phyloP scores from a whole-genome alignment of 2,888 invertebrate species.

The Hydriomena furcata region DNA sequence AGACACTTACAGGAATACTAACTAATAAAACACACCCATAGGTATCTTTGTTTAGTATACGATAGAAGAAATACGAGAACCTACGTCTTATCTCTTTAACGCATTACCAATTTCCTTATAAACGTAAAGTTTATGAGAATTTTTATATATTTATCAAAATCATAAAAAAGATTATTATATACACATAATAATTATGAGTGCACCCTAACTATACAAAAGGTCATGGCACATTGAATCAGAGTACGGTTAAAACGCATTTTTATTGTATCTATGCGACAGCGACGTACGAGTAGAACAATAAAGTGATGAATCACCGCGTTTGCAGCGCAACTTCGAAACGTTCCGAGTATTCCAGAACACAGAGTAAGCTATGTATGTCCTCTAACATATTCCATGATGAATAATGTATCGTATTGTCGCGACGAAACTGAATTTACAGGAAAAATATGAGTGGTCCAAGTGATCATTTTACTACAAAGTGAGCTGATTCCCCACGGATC shows the following conservation, averaged over 20 bases:
- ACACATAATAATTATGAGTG: not conserved
- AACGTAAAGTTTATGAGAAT: too few relatives aligned
- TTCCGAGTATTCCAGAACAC: slow-evolving; percentile 49
- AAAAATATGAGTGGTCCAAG: slow-evolving; percentile 65
- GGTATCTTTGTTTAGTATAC: too few relatives aligned
- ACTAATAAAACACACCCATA: too few relatives aligned
- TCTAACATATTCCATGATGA: slow-evolving; percentile 60
- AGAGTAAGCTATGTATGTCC: slow-evolving; percentile 43
- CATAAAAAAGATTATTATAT: too few relatives aligned
- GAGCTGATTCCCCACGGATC: slow-evolving; percentile 79
- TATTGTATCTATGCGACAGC: slow-evolving; percentile 42
- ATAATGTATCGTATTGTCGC: slow-evolving; percentile 61
- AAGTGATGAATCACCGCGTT: slow-evolving; percentile 49
- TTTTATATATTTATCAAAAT: too few relatives aligned
- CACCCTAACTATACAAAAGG: not conserved
- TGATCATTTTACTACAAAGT: slow-evolving; percentile 74
- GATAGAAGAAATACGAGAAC: too few relatives aligned
- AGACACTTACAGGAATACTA: too few relatives aligned
- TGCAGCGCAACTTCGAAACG: slow-evolving; percentile 33
- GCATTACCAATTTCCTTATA: too few relatives aligned
- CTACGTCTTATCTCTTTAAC: too few relatives aligned
- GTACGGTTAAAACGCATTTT: slow-evolving; percentile 41
- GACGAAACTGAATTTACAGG: slow-evolving; percentile 62
- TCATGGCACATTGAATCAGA: slow-evolving; percentile 11
- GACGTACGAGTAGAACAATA: slow-evolving; percentile 47